phyloP scores from a whole-genome alignment of 2,113 vertebrate species.

The Chaetodon trifascialis region DNA sequence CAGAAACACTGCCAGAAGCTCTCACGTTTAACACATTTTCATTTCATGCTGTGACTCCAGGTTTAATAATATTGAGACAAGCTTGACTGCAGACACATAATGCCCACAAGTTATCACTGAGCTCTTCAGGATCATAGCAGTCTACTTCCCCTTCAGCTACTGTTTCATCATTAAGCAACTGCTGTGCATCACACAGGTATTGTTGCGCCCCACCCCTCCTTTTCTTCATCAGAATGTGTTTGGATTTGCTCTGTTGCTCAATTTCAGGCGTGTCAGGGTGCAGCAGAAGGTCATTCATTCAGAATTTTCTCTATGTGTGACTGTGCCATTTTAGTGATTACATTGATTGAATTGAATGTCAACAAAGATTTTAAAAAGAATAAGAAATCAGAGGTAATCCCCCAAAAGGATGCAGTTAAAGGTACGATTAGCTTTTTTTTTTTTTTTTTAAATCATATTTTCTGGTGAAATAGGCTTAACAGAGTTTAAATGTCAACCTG shows the following conservation, averaged over 20 bases:
- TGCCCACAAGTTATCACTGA: background rate
- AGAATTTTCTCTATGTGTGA: background rate
- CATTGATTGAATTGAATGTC: too few species aligned
- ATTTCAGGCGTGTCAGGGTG: slow-evolving; percentile 65
- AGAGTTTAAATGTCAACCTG: background rate
- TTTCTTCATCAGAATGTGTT: slow-evolving; percentile 13
- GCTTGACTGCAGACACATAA: background rate
- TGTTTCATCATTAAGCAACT: slow-evolving; percentile 19
- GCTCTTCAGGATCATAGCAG: background rate
- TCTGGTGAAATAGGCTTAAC: background rate
- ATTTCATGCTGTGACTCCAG: background rate
- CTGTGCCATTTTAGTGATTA: background rate
- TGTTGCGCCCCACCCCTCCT: slow-evolving; percentile 31
- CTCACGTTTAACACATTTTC: background rate
- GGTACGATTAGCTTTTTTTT: background rate
- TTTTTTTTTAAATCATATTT: background rate
- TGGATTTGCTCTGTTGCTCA: slow-evolving; percentile 64
- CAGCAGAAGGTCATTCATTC: slow-evolving; percentile 38
- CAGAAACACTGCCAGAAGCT: background rate
- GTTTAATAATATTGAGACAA: background rate
- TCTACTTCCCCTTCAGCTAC: background rate
- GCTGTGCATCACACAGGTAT: slow-evolving; percentile 10
- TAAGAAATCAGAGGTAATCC: background rate
- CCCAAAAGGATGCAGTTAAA: background rate
- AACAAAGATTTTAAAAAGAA: background rate